Evolutionary conservation across 2,113 vertebrate species (phyloP).

Genomic region (Nycticebus coucang): DNA sequence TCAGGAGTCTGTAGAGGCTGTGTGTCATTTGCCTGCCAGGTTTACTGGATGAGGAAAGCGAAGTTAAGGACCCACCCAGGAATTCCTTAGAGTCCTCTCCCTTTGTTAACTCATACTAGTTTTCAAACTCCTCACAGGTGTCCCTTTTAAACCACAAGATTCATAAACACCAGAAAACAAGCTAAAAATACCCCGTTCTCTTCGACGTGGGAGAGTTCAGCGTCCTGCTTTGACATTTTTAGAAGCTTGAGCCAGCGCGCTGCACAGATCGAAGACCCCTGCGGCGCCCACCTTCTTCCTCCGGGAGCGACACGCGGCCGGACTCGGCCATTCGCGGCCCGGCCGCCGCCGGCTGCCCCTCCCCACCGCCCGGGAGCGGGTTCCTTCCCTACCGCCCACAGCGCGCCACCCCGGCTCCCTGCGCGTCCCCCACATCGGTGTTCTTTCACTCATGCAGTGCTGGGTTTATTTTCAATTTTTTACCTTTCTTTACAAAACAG

Average conservation of each 20-base stretch:
- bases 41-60: neutral
- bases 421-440: too few species aligned
- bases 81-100: too few species aligned
- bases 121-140: neutral
- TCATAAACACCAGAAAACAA: neutral
- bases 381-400: too few species aligned
- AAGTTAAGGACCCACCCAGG: neutral
- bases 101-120: neutral
- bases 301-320: accelerated
- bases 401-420: neutral
- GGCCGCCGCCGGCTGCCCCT: too few species aligned
- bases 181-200: neutral
- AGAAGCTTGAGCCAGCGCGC: too few species aligned
- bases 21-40: neutral
- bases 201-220: too few species aligned
- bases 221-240: neutral
- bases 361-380: too few species aligned
- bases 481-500: neutral
- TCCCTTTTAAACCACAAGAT: neutral
- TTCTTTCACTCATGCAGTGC: neutral
- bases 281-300: accelerated
- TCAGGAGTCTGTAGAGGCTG: neutral
- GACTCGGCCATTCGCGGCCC: too few species aligned
- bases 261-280: neutral
- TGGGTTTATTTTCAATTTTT: neutral